Base-by-base conservation (phyloP, 2,113 vertebrate species). In the Hippoglossus stenolepis region DNA sequence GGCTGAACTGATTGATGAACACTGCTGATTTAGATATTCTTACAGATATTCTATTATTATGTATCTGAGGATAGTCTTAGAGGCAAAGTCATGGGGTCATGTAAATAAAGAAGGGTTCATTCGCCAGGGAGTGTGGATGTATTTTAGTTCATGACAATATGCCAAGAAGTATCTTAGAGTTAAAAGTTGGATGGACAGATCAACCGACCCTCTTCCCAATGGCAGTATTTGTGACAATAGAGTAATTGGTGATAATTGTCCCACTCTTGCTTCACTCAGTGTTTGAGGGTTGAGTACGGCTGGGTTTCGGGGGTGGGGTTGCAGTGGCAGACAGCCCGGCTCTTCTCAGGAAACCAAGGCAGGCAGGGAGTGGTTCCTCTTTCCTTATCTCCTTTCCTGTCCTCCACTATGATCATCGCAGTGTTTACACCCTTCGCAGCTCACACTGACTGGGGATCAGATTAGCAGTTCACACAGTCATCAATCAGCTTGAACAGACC, bases 361-460 rank as follows among this genome's bases (percentile, higher is more conserved):
- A 61, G 57, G 60, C 65, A 77, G 89, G 91, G 88, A 89, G 92
- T n/a, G 90, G 91, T 85, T 76, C 83, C 82, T 82, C 86, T 76
- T 83, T 68, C 72, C 10, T 91, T 91, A 87, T 93, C 89, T 89
- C 74, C 77, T 59, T 75, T 92, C 76, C 67, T 75, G 73, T 72
- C 74, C 85, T 82, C 62, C 62, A 58, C 82, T 76, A 77, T 75
- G 77, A 78, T 71, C 75, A 68, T 65, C 2, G 2, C 61, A 72
- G 73, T 49, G 70, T 86, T 66, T 13, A 70, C 85, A 72, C 64
- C 40, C 47, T 74, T 65, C 60, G 53, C 60, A 58, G 67, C 67
- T 61, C 67, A 53, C 54, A 18, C 76, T 28, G 59, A 65, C 54
- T 21, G 2, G 53, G 47, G 56, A 68, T 68, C 79, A 83, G 73